Evolutionary conservation across 2,797 vertebrate genomes (phyloP), one percentile per base, ranked within the genome.

Genomic region (Alfaro cultratus): DNA sequence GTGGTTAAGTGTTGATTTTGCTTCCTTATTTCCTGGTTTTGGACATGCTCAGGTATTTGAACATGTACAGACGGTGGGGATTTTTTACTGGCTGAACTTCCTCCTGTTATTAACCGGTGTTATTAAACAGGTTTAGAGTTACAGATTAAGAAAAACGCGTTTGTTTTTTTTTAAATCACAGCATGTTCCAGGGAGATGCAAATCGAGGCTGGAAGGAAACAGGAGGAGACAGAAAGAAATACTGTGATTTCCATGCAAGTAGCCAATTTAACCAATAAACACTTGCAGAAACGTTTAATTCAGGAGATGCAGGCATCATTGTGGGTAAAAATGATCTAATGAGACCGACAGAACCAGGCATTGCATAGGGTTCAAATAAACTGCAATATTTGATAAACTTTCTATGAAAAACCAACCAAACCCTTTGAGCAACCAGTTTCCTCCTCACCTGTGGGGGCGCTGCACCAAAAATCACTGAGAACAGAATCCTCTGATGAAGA

Each of bases 1-100:
- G 16, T 23, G 46, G 4, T 46, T 46, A 23, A 9, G 16, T 68
- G 36, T 68, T 68, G 21, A 4, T 26, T 41, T 10, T 26, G 21
- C n/a, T 46, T 49, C 71, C 45, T 73, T 31, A 45, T 76, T 76
- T 76, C 79, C 84, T 88, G 84, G 55, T 83, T 81, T 1, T 60
- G 11, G 36, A 29, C 36, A 21, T 10, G 81, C 73, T 55, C 77
- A 53, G 70, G 82, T 36, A 57, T 45, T 73, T 74, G 73, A 49
- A 71, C 78, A 39, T 23, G 86, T 34, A 9, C 51, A 16, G 57
- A 31, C 45, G 23, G 53, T 39, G 76, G 5, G 34, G 64, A 68
- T 5, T 53, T 8, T 53, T 74, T 18, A 51, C 43, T 60, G 39
- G 68, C 36, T 77, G 5, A 13, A 68, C 53, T 75, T 39, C 12